These are phyloP conservation scores for Drosophila aldrichi DNA, from an alignment of 2,888 invertebrate species.

Conservation along the genomic window DNA sequence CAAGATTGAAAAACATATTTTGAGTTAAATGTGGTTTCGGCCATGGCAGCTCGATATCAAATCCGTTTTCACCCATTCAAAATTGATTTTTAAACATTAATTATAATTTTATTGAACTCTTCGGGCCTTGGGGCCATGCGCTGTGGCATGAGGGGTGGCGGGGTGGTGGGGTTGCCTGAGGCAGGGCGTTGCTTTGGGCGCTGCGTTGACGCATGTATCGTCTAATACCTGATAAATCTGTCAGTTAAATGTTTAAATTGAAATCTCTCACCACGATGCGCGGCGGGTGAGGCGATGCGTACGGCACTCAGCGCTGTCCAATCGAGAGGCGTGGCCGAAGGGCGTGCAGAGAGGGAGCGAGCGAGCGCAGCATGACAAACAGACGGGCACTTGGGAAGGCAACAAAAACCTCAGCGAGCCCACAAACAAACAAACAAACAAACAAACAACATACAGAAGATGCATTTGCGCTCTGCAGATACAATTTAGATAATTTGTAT, in stretches of 20 bases:
- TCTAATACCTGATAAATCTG: conserved; percentile 84
- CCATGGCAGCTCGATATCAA: neutral
- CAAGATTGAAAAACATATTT: neutral
- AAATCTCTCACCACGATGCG: conserved; percentile 77
- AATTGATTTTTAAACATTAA: conserved; percentile 41
- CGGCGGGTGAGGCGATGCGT: conserved; percentile 23
- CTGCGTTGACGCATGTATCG: conserved; percentile 74
- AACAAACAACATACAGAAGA: conserved; percentile 64
- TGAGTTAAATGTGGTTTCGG: neutral
- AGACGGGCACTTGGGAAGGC: conserved; percentile 31
- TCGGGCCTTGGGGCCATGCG: conserved; percentile 11
- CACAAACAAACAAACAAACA: conserved; percentile 23
- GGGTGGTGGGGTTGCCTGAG: neutral
- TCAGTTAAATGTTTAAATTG: conserved; percentile 82
- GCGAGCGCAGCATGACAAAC: conserved; percentile 10
- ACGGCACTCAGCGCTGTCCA: conserved; percentile 57
- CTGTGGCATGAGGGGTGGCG: neutral
- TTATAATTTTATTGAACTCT: conserved; percentile 49
- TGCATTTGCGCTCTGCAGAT: conserved; percentile 76
- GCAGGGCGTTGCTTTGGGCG: conserved; percentile 14
- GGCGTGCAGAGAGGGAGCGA: neutral
- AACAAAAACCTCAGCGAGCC: conserved; percentile 19
- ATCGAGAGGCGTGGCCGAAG: neutral
- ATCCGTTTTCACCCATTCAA: neutral
- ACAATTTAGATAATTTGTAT: conserved; percentile 84